Evolutionary conservation across 2,888 invertebrate genomes (phyloP), one percentile per base, ranked within the genome.

Genomic region (Plemyria rubiginata): DNA sequence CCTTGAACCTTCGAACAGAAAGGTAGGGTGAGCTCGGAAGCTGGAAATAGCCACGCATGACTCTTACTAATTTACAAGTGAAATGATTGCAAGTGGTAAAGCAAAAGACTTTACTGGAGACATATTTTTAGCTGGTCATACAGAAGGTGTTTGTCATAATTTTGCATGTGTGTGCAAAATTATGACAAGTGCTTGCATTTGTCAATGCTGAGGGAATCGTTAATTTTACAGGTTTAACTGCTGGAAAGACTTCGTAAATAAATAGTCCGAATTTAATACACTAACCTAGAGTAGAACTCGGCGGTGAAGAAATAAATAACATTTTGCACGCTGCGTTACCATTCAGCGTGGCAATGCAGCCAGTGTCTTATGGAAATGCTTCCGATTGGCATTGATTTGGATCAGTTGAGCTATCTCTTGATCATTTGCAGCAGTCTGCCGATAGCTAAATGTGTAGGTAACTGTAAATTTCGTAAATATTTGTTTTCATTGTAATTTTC

Each of bases 1-100:
- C 72, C 74, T 73, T 73, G 72, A 71, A 74, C 74, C 65, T 68
- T 61, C 63, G 54, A 65, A 66, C 68, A 66, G 68, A 53, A 51
- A 57, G 57, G 65, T 60, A 57, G 65, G 57, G 60, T 58, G 45
- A 43, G 45, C 57, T 60, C 45, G 54, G 22, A 61, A 56, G 64
- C 68, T 71, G 60, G 58, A 73, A 74, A 74, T 74, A 74, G 70
- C 73, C 8, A 41, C 22, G 41, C 50, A 60, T 65, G 59, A 60
- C 51, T 60, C 65, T 54, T 62, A 65, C 65, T 59, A 62, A 71
- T 71, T 67, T 66, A 67, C 62, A 65, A 65, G 62, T 62, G 60
- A 65, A 69, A 67, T 64, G 22, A 58, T 64, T 57, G 60, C 38
- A 57, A 53, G 41, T 63, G 38, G 29, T 51, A 29, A 51, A 54